phyloP scores from a whole-genome alignment of 2,797 vertebrate genomes.

The Artibeus jamaicensis region DNA sequence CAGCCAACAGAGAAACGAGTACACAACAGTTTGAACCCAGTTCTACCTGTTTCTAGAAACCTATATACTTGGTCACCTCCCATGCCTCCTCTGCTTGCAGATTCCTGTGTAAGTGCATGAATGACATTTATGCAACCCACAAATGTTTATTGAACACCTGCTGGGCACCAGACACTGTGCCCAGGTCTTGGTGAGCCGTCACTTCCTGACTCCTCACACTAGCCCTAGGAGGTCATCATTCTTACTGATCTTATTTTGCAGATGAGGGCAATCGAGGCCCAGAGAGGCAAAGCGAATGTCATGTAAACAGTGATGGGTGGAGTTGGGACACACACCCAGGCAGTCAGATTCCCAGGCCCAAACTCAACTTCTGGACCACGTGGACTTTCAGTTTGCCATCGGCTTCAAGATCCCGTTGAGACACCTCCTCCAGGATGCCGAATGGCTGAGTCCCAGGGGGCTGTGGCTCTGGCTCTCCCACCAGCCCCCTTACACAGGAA shows the following conservation, averaged over 20 bases:
- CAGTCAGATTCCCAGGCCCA: neutral
- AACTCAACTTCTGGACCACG: neutral
- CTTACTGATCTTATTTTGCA: neutral
- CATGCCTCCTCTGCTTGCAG: neutral
- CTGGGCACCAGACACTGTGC: neutral
- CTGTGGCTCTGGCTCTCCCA: neutral
- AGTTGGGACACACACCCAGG: neutral
- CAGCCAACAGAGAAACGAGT: neutral
- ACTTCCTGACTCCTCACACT: neutral
- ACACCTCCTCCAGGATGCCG: neutral
- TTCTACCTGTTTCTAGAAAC: neutral
- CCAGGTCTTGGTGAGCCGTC: neutral
- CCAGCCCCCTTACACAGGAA: neutral
- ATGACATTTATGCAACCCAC: neutral
- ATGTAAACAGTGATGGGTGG: neutral
- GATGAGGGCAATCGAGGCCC: neutral
- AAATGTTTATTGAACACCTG: neutral
- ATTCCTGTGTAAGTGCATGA: neutral
- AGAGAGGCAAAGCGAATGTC: neutral
- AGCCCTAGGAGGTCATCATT: neutral
- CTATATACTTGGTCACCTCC: neutral
- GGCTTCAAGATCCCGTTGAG: neutral
- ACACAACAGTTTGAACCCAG: neutral
- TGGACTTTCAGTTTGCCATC: neutral
- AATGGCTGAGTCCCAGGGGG: neutral